phyloP scores from a whole-genome alignment of 2,797 vertebrate species.

The Rhabdophis nuchalis region DNA sequence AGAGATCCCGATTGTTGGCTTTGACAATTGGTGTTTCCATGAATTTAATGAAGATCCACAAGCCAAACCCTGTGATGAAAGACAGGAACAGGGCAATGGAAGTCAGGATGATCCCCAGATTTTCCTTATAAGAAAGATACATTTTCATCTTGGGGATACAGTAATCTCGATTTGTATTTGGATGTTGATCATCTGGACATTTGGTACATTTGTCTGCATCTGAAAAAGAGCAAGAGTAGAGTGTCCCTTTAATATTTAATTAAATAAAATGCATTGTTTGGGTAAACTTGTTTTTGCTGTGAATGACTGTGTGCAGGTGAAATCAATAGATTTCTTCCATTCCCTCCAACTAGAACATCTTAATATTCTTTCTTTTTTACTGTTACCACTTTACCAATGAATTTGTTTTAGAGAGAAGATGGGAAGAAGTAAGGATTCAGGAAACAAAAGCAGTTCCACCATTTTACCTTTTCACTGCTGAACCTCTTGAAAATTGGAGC shows the following conservation, averaged over 20 bases:
- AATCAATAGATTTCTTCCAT: background rate
- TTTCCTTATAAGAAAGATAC: background rate
- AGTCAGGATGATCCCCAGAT: background rate
- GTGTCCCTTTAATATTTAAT: fast-evolving
- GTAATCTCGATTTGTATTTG: too few species aligned
- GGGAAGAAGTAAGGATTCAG: too few species aligned
- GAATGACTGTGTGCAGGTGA: too few species aligned
- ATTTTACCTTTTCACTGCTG: background rate
- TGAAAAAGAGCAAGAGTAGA: too few species aligned
- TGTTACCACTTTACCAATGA: too few species aligned
- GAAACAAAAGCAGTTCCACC: background rate
- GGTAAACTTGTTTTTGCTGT: too few species aligned
- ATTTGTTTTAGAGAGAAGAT: too few species aligned
- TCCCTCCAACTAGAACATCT: too few species aligned
- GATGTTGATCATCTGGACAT: too few species aligned
- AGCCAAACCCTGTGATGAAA: background rate
- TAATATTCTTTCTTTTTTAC: too few species aligned
- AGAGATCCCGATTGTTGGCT: background rate
- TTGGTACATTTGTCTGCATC: too few species aligned
- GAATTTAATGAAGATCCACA: background rate
- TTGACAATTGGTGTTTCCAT: background rate
- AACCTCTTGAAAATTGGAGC: background rate
- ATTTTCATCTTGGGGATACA: background rate
- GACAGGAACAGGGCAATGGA: background rate
- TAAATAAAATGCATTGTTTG: too few species aligned